Base-by-base conservation (phyloP, 2,888 invertebrate genomes). In the Esperia sulphurella region DNA sequence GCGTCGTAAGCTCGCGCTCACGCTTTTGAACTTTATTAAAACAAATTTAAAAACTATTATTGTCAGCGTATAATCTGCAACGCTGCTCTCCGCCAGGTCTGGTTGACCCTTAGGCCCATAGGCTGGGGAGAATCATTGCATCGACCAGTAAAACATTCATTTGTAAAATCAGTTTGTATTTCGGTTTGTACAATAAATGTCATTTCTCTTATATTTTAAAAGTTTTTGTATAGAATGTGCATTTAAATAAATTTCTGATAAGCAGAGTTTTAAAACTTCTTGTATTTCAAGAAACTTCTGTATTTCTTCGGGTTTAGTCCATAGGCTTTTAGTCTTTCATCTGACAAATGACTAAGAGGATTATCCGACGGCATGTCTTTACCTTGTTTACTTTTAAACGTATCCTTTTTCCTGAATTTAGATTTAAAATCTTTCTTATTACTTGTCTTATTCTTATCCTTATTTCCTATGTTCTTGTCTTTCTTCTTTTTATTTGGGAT, bases 281-380 rank as follows among this genome's bases (percentile, higher is more conserved):
- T 91, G 60, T 94, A 95, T 71, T 93, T 94, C 56, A 94, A 81
- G 78, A 94, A 95, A 68, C 94, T 94, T 70, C 93, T 94, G 65
- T 95, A 96, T 73, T 96, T 97, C 68, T 95, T 96, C 0, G 97
- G 97, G 88, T 97, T 97, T 37, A 98, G 92, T 46, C 98, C 98
- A 75, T 96, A 99, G 0, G 97, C 97, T 68, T 94, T 92, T 8
- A 99, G 89, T 57, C 98, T 92, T 57, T 95, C 94, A 76, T 97
- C 95, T 1, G 95, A 93, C 28, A 95, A 72, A 46, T 80, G 83
- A 33, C 65, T 68, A 14, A 88, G 62, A 8, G 84, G 83, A 59
- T 86, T 78, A 29, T 71, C 71, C 10, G 63, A 62, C 2, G 66
- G 61, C 41, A 67, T 63, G 2, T 57, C 64, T 31, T 57, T 64